Conservation (phyloP, 35 echinoderm and acorn worm genomes). For the Acanthaster planci region DNA sequence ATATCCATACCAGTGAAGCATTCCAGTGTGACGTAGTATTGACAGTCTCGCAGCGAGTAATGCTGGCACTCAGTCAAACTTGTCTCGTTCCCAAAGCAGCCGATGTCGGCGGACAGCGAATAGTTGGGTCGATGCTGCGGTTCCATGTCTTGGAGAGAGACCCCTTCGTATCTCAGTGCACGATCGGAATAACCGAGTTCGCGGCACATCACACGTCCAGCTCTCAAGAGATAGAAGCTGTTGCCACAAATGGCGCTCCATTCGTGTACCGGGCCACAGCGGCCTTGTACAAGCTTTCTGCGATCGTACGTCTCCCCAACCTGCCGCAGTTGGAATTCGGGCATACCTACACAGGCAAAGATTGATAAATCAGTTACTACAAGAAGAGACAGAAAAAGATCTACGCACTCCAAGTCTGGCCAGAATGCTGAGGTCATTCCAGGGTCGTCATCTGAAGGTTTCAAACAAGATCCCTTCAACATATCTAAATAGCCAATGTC, state of each 20-base stretch:
- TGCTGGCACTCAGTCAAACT: background rate
- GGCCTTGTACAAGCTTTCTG: background rate
- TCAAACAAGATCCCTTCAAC: background rate
- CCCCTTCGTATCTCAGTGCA: background rate
- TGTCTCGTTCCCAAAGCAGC: background rate
- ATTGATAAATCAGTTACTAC: background rate
- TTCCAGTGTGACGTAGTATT: background rate
- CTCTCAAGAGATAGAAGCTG: background rate
- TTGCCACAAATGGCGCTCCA: slow-evolving; percentile 2
- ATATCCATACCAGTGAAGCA: background rate
- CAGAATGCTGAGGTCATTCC: too few relatives aligned
- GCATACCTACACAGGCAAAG: background rate
- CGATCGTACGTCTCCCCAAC: background rate
- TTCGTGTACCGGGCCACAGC: background rate
- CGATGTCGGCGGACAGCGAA: background rate
- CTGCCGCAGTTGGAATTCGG: background rate
- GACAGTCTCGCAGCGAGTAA: background rate
- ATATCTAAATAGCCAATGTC: background rate
- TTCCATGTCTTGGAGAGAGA: background rate
- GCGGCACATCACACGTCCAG: background rate
- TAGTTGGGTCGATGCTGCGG: background rate
- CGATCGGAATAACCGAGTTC: background rate
- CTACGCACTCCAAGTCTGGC: too few relatives aligned
- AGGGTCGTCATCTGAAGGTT: too few relatives aligned
- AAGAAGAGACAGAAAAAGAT: background rate